Base-by-base conservation (phyloP, 2,113 vertebrate genomes). In the Sigmodon hispidus region DNA sequence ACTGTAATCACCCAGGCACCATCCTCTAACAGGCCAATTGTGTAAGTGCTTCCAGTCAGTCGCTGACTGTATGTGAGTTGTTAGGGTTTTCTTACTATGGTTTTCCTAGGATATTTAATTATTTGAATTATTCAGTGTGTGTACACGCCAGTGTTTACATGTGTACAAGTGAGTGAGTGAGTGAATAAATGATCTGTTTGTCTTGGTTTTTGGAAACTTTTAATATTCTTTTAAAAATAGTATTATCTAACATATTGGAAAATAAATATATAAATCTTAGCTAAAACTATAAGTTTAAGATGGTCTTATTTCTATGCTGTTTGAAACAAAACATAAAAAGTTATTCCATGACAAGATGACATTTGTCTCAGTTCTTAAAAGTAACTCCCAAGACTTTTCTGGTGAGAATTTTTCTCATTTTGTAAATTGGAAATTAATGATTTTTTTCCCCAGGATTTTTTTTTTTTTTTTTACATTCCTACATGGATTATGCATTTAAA, bases 1-100 rank as follows among this genome's bases (percentile, higher is more conserved):
- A 99, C 99, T 99, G 99, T 99, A 98, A 99, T 99, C 98, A 99
- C 99, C 97, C 99, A 99, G 98, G 99, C 99, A 98, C 99, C 99
- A 80, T 99, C 99, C 93, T 99, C 99, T 98, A 99, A 99, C 98
- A 99, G 99, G 97, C 99, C 99, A 97, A 99, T 99, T 98, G 99
- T 99, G 99, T 99, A 99, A 99, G 99, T 99, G 98, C 98, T 96
- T 73, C 88, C 17, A 96, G 98, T 92, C 96, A 70, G 4, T 65
- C 31, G 29, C 95, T 80, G 87, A 97, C 0, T 1, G 43, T 96
- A 63, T 92, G 36, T 88, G 59, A 91, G 91, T 95, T 73, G 43
- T 96, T 96, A 77, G 59, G 13, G 69, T 80, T 88, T 89, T 94
- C 52, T 73, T 94, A 31, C 31, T 40, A 79, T 31, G 57, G 40